A percentile compares a stretch with the other conserved stretches of the same genome.
Evolutionary conservation across 2,888 invertebrate species (phyloP).

Genomic region (Celastrina argiolus): DNA sequence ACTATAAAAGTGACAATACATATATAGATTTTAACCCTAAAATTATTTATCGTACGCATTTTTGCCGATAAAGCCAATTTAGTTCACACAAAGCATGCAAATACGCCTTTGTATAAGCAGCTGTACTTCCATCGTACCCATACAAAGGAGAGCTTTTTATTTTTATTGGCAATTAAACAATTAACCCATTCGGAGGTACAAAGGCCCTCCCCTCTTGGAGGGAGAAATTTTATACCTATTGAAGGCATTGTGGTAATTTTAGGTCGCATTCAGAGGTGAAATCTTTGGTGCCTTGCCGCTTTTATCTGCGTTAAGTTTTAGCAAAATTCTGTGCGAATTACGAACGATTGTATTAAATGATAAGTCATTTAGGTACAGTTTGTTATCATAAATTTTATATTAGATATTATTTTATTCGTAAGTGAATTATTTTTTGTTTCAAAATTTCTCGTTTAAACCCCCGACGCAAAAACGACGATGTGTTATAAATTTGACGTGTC

Average conservation of each 20-base stretch:
- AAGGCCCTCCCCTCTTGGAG: conserved; percentile 55
- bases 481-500: too few species aligned
- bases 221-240: conserved; percentile 72
- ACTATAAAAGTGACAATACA: neutral
- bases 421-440: too few species aligned
- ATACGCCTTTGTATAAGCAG: conserved; percentile 37
- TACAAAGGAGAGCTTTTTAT: conserved; percentile 58
- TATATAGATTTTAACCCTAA: neutral
- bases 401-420: too few species aligned
- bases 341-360: too few species aligned
- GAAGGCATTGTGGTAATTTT: conserved; percentile 61
- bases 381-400: too few species aligned
- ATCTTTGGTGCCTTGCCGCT: conserved; percentile 40
- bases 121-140: conserved; percentile 37
- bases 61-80: conserved; percentile 27
- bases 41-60: conserved; percentile 9
- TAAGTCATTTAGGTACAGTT: too few species aligned
- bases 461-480: too few species aligned
- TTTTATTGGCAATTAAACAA: conserved; percentile 77
- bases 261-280: conserved; percentile 55
- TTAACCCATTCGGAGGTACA: conserved; percentile 67
- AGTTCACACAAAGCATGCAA: conserved; percentile 32
- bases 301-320: too few species aligned
- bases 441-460: too few species aligned
- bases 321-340: too few species aligned